Base-by-base conservation (phyloP, 2,797 vertebrate genomes). In the Crocodylus rhombifer region DNA sequence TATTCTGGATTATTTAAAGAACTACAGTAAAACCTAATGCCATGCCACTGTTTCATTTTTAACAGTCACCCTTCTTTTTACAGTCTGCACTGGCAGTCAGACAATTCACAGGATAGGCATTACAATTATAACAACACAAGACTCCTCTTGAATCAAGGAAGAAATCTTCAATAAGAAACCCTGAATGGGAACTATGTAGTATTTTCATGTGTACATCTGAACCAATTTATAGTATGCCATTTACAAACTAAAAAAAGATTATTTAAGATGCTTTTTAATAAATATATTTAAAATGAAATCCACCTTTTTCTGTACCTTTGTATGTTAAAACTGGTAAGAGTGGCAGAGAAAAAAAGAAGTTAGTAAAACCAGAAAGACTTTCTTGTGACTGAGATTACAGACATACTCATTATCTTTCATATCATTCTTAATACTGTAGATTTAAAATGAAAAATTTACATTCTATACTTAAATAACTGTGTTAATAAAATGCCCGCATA, bases 371-470 rank as follows among this genome's bases (percentile, higher is more conserved):
- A 63, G 55, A 89, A 77, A 23, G 28, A 56, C 16, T 82, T 12
- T 63, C 16, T 15, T 62, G 57, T 26, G 42, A 82, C 5, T 4
- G 74, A 80, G 63, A 75, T 75, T 42, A 73, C 5, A 73, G 61
- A 16, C 20, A 62, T 20, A 71, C 4, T 74, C 12, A 25, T 12
- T 58, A 3, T 4, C 63, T 4, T 14, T 88, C 12, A 30, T 23
- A 74, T 92, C 33, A 25, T 71, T 84, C 58, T 14, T 5, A 3
- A 51, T 16, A 77, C 2, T 56, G 64, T 2, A 82, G 18, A 56
- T 4, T 77, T 56, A 92, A 86, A 56, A 77, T 14, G 56, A 91
- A 77, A 58, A 86, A 91, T 4, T 94, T 18, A 4, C 65, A 88
- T 4, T 2, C 63, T 82, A 75, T 55, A 21, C n/a, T 33, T 85